These are phyloP conservation scores for Ranitomeya variabilis DNA, from an alignment of 2,113 vertebrate genomes.

Conservation along the genomic window DNA sequence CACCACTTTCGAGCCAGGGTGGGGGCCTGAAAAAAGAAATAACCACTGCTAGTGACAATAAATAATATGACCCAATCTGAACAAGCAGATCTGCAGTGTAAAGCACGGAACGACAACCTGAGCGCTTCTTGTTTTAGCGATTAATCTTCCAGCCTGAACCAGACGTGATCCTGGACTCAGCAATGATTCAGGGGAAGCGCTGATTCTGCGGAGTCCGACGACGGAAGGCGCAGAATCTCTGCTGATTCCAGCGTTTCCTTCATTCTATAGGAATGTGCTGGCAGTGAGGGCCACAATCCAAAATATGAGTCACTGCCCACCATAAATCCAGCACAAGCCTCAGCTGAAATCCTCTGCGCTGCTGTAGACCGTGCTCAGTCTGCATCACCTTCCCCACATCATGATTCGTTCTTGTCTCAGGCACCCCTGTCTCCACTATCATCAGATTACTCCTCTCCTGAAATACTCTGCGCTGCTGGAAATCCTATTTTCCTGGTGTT, in stretches of 20 bases:
- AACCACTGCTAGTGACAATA: too few relatives aligned
- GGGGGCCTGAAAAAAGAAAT: background rate
- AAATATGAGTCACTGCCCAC: background rate
- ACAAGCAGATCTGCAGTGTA: background rate
- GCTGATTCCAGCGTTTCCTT: background rate
- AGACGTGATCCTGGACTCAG: background rate
- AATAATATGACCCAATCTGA: too few relatives aligned
- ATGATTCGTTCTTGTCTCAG: too few relatives aligned
- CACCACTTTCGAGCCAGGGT: background rate
- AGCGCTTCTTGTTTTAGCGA: background rate
- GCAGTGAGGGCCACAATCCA: background rate
- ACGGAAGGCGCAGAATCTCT: background rate
- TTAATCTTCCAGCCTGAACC: background rate
- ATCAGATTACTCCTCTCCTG: background rate
- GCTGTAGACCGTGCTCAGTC: background rate
- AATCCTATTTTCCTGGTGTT: background rate
- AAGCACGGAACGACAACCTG: background rate
- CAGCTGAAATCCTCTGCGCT: background rate
- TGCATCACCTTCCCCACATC: too few relatives aligned
- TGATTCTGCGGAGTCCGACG: background rate
- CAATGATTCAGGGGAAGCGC: background rate
- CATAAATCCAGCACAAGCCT: background rate
- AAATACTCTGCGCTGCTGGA: background rate
- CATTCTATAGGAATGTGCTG: conserved; percentile 28
- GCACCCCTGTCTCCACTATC: too few relatives aligned